Evolutionary conservation across 2,797 vertebrate species (phyloP).

Genomic region (Hydrophis major): DNA sequence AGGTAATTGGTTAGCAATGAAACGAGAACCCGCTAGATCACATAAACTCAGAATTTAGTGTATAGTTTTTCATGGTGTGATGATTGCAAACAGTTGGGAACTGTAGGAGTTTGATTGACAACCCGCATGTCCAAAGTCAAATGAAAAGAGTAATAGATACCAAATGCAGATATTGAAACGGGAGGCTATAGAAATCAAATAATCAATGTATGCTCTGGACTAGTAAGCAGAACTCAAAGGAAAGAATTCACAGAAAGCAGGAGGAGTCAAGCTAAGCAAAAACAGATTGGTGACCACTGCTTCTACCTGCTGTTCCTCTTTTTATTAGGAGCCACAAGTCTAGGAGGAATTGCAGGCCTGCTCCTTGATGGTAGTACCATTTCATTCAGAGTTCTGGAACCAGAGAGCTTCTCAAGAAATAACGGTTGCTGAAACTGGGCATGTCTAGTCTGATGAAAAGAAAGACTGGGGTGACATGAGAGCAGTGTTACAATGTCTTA

Average conservation of each 20-base stretch:
- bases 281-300: background rate
- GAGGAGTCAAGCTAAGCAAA: background rate
- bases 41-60: background rate
- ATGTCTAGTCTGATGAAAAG: too few relatives aligned
- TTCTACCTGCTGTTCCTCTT: background rate
- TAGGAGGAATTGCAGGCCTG: background rate
- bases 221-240: background rate
- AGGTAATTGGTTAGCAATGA: conserved; percentile 71
- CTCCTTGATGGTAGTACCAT: background rate
- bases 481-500: too few relatives aligned
- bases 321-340: background rate
- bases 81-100: background rate
- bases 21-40: background rate
- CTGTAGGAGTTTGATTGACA: background rate
- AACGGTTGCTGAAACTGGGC: too few relatives aligned
- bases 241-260: background rate
- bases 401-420: background rate
- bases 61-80: background rate
- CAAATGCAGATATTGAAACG: background rate
- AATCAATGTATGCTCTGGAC: background rate
- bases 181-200: background rate
- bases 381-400: background rate
- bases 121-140: background rate
- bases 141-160: background rate
- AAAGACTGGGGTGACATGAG: too few relatives aligned